Base-by-base conservation (phyloP, 2,113 vertebrate genomes). In the Dromiciops gliroides region DNA sequence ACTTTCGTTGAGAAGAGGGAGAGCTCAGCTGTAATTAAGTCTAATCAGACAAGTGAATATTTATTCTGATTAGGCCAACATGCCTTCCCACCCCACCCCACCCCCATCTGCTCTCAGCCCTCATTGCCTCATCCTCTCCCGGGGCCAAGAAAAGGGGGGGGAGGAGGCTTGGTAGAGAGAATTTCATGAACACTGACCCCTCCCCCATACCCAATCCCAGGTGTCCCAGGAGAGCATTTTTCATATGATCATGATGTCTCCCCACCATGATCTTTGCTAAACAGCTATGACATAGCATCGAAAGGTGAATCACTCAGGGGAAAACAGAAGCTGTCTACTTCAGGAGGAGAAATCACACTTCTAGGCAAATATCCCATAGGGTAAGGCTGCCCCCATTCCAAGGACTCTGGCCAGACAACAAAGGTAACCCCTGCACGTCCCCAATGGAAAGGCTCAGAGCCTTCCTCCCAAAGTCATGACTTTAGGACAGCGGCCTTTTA, bases 41-140 rank as follows among this genome's bases (percentile, higher is more conserved):
- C 98, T 98, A 97, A 98, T 98, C 97, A 98, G 60, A 95, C 96
- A 96, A 97, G 98, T 98, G 98, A 98, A 98, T 98, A 98, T 98
- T 97, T 98, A 98, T 98, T 95, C 91, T 89, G 95, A 97, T 97
- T 97, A 97, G 96, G 94, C 93, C 95, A 97, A 89, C 94, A 94
- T 90, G 91, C 96, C 60, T 67, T 37, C 31, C 60, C 60, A 26
- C 52, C 26, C 60, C 96, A 96, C 88, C 97, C 96, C 97, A 95
- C 12, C 31, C 37, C 8, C 11, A 2, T 44, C 67, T 83, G 37
- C n/a, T 83, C n/a, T 44, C 37, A 83, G 67, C 19, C 67, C 67
- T 83, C 67, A 83, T 44, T 83, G 67, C 67, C 67, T 83, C 67
- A 83, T 83, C 19, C 67, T 83, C n/a, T 83, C n/a, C 67, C 44